Evolutionary conservation across 2,113 vertebrate species (phyloP).

Genomic region (Syngnathus typhle): DNA sequence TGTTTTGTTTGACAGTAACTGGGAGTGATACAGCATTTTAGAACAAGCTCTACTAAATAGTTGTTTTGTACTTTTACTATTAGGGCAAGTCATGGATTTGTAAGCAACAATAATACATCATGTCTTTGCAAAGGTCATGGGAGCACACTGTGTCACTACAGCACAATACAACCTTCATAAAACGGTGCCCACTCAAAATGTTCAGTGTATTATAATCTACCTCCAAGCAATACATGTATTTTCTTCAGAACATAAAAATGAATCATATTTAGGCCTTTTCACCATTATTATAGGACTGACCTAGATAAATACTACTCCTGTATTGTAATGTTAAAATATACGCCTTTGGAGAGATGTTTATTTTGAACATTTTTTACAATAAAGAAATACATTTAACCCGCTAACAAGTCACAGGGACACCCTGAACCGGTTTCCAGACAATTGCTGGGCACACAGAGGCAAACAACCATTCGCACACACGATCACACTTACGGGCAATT

Average conservation of each 20-base stretch:
- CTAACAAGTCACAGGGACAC: not conserved
- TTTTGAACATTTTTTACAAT: not conserved
- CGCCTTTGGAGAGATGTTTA: not conserved
- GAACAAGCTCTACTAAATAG: not conserved
- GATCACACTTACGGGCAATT: too few relatives aligned
- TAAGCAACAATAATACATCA: slow-evolving; percentile 21
- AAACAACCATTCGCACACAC: too few relatives aligned
- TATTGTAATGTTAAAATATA: not conserved
- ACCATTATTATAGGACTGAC: not conserved
- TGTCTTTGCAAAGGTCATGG: slow-evolving; percentile 20
- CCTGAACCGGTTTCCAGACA: too few relatives aligned
- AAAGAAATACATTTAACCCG: not conserved
- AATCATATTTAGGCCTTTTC: not conserved
- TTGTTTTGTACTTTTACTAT: not conserved
- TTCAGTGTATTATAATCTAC: not conserved
- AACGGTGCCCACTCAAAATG: not conserved
- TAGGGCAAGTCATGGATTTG: slow-evolving; percentile 6
- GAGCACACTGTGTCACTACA: slow-evolving; percentile 3
- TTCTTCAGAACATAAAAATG: not conserved
- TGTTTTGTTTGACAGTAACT: too few relatives aligned
- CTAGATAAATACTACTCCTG: not conserved
- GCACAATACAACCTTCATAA: not conserved
- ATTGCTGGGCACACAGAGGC: too few relatives aligned
- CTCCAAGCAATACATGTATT: not conserved
- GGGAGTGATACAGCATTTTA: not conserved